Evolutionary conservation across 2,888 invertebrate species (phyloP).

Genomic region (Adineta ricciae): DNA sequence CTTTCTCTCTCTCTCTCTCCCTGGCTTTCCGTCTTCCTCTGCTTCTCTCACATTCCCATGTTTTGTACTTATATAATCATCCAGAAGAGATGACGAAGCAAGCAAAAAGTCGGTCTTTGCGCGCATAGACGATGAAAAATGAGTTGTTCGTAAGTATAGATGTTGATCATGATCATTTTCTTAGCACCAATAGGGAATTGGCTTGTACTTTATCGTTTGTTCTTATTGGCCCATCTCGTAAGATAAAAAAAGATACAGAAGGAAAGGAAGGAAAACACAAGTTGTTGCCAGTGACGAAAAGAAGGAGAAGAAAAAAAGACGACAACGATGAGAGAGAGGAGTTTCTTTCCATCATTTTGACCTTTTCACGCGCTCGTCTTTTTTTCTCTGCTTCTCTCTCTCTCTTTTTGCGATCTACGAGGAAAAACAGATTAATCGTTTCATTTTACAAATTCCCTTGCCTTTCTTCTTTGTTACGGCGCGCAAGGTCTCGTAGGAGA

Average conservation of each 20-base stretch:
- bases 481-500: neutral
- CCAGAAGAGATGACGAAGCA: neutral
- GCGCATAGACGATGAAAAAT: neutral
- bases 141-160: neutral
- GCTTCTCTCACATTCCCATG: neutral
- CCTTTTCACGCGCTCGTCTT: constrained; percentile 2
- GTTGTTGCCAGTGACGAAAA: neutral
- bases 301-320: neutral
- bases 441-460: constrained; percentile 22
- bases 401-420: constrained; percentile 7
- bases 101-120: neutral
- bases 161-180: constrained; percentile 5
- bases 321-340: neutral
- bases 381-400: neutral
- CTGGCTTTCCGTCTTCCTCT: neutral
- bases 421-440: constrained; percentile 23
- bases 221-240: neutral
- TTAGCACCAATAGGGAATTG: neutral
- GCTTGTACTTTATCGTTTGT: neutral
- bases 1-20: neutral
- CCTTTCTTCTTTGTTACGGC: neutral
- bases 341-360: neutral
- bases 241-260: neutral
- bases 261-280: neutral
- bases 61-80: neutral